Conservation (phyloP, 2,888 invertebrate genomes). For the Ephialtes manifestator region DNA sequence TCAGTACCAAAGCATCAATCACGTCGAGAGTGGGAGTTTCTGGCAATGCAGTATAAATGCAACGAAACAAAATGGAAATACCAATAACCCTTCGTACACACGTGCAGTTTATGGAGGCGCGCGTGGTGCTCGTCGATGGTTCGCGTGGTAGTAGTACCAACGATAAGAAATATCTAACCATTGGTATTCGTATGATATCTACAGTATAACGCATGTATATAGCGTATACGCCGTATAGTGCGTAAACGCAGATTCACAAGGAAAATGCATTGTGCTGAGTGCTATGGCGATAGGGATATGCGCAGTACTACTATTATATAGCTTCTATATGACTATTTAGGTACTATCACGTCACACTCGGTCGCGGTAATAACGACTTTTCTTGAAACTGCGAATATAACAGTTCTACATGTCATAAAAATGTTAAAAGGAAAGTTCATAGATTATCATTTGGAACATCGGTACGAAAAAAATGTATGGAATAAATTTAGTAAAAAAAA, state of each 20-base stretch:
- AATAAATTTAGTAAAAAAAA: too few relatives aligned
- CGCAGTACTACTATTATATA: not conserved
- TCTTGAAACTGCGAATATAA: not conserved
- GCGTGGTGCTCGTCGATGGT: not conserved
- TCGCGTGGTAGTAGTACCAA: not conserved
- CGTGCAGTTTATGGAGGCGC: slow-evolving; percentile 22
- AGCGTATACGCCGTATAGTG: not conserved
- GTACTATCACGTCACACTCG: not conserved
- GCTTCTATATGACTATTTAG: not conserved
- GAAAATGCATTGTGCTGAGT: not conserved
- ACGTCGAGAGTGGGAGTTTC: not conserved
- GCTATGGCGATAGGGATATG: not conserved
- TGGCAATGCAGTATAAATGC: not conserved
- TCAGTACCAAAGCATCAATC: slow-evolving; percentile 6
- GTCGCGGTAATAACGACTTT: not conserved
- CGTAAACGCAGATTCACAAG: not conserved
- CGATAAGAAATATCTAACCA: slow-evolving; percentile 16
- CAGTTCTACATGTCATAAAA: not conserved
- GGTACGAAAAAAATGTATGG: too few relatives aligned
- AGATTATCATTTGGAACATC: not conserved
- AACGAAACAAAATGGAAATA: slow-evolving; percentile 26
- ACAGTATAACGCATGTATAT: not conserved
- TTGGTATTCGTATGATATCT: not conserved
- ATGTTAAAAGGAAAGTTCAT: not conserved
- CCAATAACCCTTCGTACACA: slow-evolving; percentile 15